Conservation (phyloP, 2,888 invertebrate genomes). For the Dorcus hopei region DNA sequence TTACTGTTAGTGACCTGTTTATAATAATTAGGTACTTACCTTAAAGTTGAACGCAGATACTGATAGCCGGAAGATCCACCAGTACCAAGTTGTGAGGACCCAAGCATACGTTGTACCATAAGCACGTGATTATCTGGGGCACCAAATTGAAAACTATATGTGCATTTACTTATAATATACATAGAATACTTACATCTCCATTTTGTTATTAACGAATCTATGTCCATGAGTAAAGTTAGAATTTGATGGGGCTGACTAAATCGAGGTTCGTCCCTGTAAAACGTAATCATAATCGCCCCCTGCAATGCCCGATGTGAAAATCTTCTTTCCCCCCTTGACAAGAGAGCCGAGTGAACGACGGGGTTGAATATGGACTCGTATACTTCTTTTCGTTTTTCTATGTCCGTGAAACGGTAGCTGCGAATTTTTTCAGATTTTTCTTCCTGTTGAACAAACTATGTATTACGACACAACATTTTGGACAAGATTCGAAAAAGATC, state of each 20-base stretch:
- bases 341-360: constrained; percentile 75
- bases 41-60: constrained; percentile 92
- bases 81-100: constrained; percentile 92
- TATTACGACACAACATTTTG: too few relatives aligned
- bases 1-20: constrained; percentile 1
- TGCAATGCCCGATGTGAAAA: constrained; percentile 90
- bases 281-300: constrained; percentile 96
- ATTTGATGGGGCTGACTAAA: constrained; percentile 98
- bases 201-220: constrained; percentile 96
- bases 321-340: constrained; percentile 82
- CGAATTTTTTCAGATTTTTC: constrained; percentile 44
- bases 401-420: constrained; percentile 66
- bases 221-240: constrained; percentile 91
- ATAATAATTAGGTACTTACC: constrained; percentile 56
- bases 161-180: too few relatives aligned
- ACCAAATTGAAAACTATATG: too few relatives aligned
- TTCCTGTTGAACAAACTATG: constrained; percentile 26
- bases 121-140: constrained; percentile 91
- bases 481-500: too few relatives aligned
- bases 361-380: constrained; percentile 90
- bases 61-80: constrained; percentile 99
- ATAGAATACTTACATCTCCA: constrained; percentile 86
- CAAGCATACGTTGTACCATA: constrained; percentile 99
- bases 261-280: constrained; percentile 94
- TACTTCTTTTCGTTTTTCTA: constrained; percentile 75